Evolutionary conservation across 2,797 vertebrate species (phyloP), one percentile per base, ranked within the genome.

Genomic region (Rhinophrynus dorsalis): DNA sequence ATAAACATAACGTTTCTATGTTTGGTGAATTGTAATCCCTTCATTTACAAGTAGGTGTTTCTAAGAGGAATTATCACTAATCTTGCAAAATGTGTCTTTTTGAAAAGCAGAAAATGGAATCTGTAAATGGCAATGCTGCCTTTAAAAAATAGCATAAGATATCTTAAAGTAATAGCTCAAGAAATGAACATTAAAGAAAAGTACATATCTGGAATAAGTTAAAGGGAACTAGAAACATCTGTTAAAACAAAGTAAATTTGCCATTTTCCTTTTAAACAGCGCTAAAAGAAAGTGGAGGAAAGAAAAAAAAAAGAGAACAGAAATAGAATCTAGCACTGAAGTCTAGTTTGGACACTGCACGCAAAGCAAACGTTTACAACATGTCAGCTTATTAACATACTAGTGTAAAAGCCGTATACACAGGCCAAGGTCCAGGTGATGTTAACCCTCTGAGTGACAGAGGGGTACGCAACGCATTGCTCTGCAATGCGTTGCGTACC

Each of bases 171-270:
- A 60, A 72, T 30, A 33, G 61, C 54, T 72, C 35, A 65, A 73
- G 37, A 66, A 67, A 50, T 60, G 45, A 66, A 60, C 62, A 73
- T 73, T 59, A 63, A 54, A 66, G 55, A 42, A 60, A 60, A 45
- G 44, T 20, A 21, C 51, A 60, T 67, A 66, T 67, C 62, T 73
- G 70, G 70, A 73, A 59, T 42, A 73, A 52, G 70, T 73, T 73
- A 73, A 66, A 54, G 55, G 7, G 70, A 65, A 72, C 61, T 29
- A 72, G 58, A 72, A 72, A 72, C 69, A 72, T 72, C 69, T 72
- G 69, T 72, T 51, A 51, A 72, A 72, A 72, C 61, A 72, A 72
- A 72, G 44, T 50, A 32, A 66, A 72, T 66, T 72, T 58, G 33
- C 54, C 27, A 65, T 72, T 72, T 72, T 66, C 44, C 69, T 65